Evolutionary conservation across 2,113 vertebrate species (phyloP), one percentile per base, ranked within the genome.

Genomic region (Ciconia boyciana): DNA sequence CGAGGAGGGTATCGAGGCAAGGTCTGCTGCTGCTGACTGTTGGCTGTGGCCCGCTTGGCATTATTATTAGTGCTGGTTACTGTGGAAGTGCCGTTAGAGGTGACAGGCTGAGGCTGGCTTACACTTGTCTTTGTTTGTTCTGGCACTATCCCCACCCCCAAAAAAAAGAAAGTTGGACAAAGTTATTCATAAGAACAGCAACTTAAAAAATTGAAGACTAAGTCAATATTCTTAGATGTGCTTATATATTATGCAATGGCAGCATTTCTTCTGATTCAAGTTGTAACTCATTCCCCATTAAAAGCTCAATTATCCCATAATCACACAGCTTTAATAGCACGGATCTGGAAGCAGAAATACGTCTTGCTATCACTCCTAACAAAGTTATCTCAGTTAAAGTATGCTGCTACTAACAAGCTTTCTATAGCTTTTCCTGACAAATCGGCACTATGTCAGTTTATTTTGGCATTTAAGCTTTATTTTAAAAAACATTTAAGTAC

Each of bases 41-140:
- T 98, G 98, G 98, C 98, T 98, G 98, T 91, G 98, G 98, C 98
- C 98, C 98, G 98, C 98, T 99, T 99, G 99, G 99, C 99, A 99
- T 99, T 97, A 99, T 99, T 99, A 98, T 98, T 94, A 98, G 98
- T 98, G 98, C 98, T 98, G 98, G 98, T 98, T 98, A 95, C 97
- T 97, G 98, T 97, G 98, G 98, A 98, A 98, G 98, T 98, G 98
- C 98, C 97, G 98, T 70, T 97, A 96, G 96, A 98, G 96, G 96
- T 96, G 98, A 93, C 93, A 93, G 98, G 98, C 97, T 98, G 98
- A 96, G 98, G 98, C 98, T 98, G 98, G 98, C 98, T 99, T 96
- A 98, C 98, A 96, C 98, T 98, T 96, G 98, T 98, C 98, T 98
- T 98, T 96, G 98, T 98, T 97, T 98, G 98, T 98, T 99, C 99